Evolutionary conservation across 2,888 invertebrate species (phyloP), one percentile per base, ranked within the genome.

Genomic region (Ptycholaimellus sp.): DNA sequence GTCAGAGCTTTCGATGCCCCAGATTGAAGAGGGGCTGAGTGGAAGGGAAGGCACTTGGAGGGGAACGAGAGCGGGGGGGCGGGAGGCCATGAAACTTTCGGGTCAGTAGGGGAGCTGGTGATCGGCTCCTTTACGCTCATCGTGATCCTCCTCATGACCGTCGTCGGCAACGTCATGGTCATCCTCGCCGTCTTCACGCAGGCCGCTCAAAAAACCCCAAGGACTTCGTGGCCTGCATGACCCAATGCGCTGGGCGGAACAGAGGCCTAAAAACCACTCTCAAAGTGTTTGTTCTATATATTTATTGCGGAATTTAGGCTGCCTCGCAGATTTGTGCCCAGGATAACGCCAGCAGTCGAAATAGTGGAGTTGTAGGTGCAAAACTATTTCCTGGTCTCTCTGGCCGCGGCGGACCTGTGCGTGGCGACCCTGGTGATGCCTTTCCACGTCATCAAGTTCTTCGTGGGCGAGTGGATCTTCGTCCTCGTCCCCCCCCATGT

Each of bases 151-250:
- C 67, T 83, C 31, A 69, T 78, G 44, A 85, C 85, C 20, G 73
- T 85, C 41, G 70, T 83, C 38, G 87, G 87, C 37, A 87, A 87
- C 62, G 73, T 79, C 40, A 66, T 90, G 46, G 87, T 87, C 37
- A 83, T 87, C 48, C 68, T 85, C 29, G 80, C 82, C 54, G 83
- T 87, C n/a, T 85, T 87, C 63, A 85, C 80, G 1, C 81, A 87
- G 79, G 54, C 83, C 85, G 2, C 65, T 85, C 35, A 68, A 82
- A 44, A 82, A 80, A 49, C 83, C 82, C 19, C 14, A 6, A 13
- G 6, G 14, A 9, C 14, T n/a, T 30, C 16, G 14, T 14, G 14
- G 6, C 14, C 14, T 30, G 7, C 30, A 13, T 14, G 30, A 13
- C 14, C n/a, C n/a, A 30, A 6, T 14, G 16, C 14, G 14, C n/a